phyloP scores from a whole-genome alignment of 2,113 vertebrate genomes.

The Glareola pratincola region DNA sequence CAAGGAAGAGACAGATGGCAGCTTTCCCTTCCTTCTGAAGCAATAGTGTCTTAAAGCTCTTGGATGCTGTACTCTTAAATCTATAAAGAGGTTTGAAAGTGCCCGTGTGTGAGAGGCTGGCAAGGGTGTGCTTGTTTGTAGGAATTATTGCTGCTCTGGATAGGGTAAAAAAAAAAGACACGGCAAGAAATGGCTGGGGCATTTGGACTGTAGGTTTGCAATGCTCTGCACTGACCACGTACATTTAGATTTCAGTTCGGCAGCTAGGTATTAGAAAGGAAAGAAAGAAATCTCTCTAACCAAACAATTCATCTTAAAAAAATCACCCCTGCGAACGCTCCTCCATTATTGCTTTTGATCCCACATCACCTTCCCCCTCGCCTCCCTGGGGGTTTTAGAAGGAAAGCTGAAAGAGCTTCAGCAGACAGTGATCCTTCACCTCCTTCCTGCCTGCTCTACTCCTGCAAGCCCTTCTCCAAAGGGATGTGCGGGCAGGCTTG shows the following conservation, averaged over 20 bases:
- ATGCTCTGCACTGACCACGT: neutral
- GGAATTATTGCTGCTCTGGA: neutral
- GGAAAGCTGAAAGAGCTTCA: neutral
- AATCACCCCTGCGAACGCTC: neutral
- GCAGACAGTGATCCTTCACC: conserved; percentile 27
- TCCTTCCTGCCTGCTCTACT: neutral
- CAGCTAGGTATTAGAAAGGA: neutral
- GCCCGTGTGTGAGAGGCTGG: neutral
- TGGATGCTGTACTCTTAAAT: conserved; percentile 9
- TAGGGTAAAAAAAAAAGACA: neutral
- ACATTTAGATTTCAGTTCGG: neutral
- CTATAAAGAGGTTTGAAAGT: conserved; percentile 11
- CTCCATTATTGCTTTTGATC: conserved; percentile 25
- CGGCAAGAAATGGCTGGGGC: neutral
- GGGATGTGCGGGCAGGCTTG: neutral
- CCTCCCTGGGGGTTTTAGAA: neutral
- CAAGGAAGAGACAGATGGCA: conserved; percentile 44
- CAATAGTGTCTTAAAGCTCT: conserved; percentile 34
- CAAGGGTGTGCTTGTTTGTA: neutral
- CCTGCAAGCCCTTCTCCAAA: neutral
- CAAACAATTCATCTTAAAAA: neutral
- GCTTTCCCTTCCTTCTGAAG: conserved; percentile 31
- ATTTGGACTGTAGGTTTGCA: neutral
- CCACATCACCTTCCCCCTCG: neutral
- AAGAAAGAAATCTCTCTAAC: neutral